Base-by-base conservation (phyloP, 2,797 vertebrate genomes). In the Phylloscopus collybita region DNA sequence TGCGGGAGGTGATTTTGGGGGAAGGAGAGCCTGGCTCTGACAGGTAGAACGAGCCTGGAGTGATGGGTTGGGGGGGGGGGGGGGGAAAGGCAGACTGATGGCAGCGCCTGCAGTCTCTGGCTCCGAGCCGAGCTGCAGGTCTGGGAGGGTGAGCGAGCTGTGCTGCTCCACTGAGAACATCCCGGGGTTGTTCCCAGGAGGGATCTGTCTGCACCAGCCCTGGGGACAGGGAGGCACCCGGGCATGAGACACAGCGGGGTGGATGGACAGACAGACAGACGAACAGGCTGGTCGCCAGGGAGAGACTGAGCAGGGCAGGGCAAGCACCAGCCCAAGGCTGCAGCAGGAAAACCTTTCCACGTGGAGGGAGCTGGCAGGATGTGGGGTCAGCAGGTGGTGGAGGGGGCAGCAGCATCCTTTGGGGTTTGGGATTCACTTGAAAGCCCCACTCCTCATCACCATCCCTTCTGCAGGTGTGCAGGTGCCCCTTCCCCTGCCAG, bases 241-340 rank as follows among this genome's bases (percentile, higher is more conserved):
- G 27, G 13, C 0, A 3, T 3, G 22, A 78, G 23, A 7, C 4
- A 16, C 53, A 21, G 64, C 10, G 26, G 27, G 20, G 1, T 15
- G 56, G 69, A 32, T 6, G n/a, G 88, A 69, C 85, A 59, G 80
- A 57, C 51, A 53, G 87, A 72, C 27, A 23, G 87, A 72, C 27
- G 20, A 13, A 50, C 13, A 1, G 32, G 13, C 47, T 80, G 27
- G 9, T 51, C 60, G 16, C 60, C 69, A 57, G 65, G 64, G 36
- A 70, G 34, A 16, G 30, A 9, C 3, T 19, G 50, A 29, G 23
- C 7, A 7, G 32, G 38, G 13, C n/a, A 27, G 1, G 4, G 25
- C 34, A 38, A 13, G 9, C 21, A 12, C 0, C 0, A 53, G 44
- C 32, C 34, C 29, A 2, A 2, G 38, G 29, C 51, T 70, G 49